phyloP scores from a whole-genome alignment of 2,888 invertebrate species.

The Pachydiplax longipennis region DNA sequence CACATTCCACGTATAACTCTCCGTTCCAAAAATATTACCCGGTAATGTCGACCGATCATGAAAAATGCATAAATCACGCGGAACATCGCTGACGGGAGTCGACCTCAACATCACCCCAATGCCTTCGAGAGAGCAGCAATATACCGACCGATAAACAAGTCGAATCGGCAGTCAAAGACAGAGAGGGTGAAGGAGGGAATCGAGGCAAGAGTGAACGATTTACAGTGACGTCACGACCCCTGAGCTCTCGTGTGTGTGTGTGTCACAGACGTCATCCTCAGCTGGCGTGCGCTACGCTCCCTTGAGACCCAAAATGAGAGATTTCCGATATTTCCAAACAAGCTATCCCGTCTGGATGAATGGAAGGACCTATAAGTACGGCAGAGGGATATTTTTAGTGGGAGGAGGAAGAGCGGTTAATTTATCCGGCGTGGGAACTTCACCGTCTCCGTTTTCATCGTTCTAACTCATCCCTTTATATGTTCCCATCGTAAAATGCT shows the following conservation, averaged over 20 bases:
- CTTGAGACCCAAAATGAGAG: not conserved
- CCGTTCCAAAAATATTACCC: not conserved
- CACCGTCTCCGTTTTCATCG: not conserved
- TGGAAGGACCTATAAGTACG: not conserved
- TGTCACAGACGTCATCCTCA: not conserved
- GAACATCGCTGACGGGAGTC: not conserved
- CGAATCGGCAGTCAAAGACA: not conserved
- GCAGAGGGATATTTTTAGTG: not conserved
- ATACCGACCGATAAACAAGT: not conserved
- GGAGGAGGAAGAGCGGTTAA: not conserved
- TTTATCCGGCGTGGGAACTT: not conserved
- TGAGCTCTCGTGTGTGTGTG: too few species aligned
- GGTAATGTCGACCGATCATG: not conserved
- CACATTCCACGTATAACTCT: not conserved
- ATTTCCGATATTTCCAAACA: not conserved
- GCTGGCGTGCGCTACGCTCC: not conserved
- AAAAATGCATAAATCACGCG: not conserved
- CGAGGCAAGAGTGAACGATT: not conserved
- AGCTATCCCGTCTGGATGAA: not conserved
- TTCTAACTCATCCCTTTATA: not conserved
- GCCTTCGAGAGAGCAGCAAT: not conserved
- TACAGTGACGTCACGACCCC: not conserved
- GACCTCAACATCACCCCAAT: too few species aligned
- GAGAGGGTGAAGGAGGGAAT: not conserved
- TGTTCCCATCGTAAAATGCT: not conserved